Evolutionary conservation across 1,140 invertebrate species (phyloP).

Genomic region (Nymphalis io): DNA sequence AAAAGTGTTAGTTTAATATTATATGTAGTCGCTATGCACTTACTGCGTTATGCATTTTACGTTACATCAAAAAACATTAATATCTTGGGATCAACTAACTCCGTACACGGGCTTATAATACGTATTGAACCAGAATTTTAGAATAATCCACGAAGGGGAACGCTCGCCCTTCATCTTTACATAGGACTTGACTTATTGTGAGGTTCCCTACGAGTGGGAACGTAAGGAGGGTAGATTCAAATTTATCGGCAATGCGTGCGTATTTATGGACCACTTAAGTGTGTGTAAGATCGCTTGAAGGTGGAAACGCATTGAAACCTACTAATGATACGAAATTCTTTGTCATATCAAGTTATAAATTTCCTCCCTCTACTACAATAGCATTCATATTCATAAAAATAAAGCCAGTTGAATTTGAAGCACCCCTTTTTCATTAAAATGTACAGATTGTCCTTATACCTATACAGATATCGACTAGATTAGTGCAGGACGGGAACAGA

Average conservation of each 20-base stretch:
- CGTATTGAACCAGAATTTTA: slow-evolving; percentile 21
- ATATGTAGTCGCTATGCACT: neutral
- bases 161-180: slow-evolving; percentile 41
- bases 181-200: slow-evolving; percentile 43
- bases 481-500: too few species aligned
- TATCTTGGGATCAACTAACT: slow-evolving; percentile 14
- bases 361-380: neutral
- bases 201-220: slow-evolving; percentile 28
- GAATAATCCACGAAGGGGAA: slow-evolving; percentile 35
- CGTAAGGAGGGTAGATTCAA: slow-evolving; percentile 31
- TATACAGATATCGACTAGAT: too few species aligned
- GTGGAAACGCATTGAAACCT: slow-evolving; percentile 3
- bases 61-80: slow-evolving; percentile 19
- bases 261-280: slow-evolving; percentile 37
- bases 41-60: neutral
- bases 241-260: slow-evolving; percentile 40
- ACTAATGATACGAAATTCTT: slow-evolving; percentile 20
- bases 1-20: neutral
- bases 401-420: neutral
- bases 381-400: neutral
- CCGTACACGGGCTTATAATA: slow-evolving; percentile 9
- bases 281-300: slow-evolving; percentile 16
- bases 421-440: neutral
- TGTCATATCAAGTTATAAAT: slow-evolving; percentile 7
- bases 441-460: too few species aligned